Base-by-base conservation (phyloP, 2,797 vertebrate genomes). In the Gymnothorax javanicus region DNA sequence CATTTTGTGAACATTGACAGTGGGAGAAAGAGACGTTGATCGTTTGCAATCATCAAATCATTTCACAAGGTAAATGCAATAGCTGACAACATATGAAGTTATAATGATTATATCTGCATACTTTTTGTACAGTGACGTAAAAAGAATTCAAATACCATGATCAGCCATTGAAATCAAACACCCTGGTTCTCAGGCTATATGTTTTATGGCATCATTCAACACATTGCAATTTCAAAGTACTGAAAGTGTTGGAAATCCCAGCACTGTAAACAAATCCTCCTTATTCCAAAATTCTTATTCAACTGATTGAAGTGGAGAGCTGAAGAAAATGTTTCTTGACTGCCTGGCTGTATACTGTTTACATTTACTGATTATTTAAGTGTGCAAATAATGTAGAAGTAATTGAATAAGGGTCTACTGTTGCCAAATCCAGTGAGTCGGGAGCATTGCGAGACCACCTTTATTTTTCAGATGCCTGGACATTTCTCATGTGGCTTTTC, bases 291-390 rank as follows among this genome's bases (percentile, higher is more conserved):
- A 79, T 56, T 56, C 11, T 56, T 56, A n/a, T 88, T 91, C 52
- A 85, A 87, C 91, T 90, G 82, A 92, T 89, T 64, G 83, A 93
- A 96, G 95, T 96, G 96, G 94, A 96, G 91, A 95, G 93, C 95
- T 95, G 95, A 96, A 96, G 95, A 96, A 97, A 96, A 97, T 97
- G 96, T 97, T 97, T 97, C 96, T 96, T 96, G 93, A 94, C 92
- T 95, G 89, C 89, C 94, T 94, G 92, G 91, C 94, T 95, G 91
- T 95, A 89, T 27, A 50, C 52, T 50, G 33, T 50, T 77, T 43
- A 33, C 20, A 83, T 84, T 33, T 62, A 43, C 43, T 57, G 59
- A 50, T 84, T 59, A 33, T 67, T 23, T 6, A 62, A 64, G 60
- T 50, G 52, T 60, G 58, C 84, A 73, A 85, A 90, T 89, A 87